These are phyloP conservation scores for Acanthiza pusilla DNA, from an alignment of 2,797 vertebrate species.

Conservation along the genomic window DNA sequence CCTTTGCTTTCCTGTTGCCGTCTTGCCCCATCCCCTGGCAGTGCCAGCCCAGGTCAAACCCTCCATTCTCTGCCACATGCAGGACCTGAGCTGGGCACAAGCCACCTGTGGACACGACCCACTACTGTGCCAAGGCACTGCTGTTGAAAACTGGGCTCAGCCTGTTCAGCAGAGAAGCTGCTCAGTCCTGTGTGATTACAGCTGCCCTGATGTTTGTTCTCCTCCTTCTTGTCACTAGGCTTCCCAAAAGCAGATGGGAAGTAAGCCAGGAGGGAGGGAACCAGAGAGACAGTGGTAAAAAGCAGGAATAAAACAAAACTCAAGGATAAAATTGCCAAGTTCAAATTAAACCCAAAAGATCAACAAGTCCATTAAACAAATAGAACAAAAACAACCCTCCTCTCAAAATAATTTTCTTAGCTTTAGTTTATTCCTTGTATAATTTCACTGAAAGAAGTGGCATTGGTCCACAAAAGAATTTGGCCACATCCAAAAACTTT, in stretches of 20 bases:
- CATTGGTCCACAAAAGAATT: background rate
- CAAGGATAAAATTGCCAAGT: background rate
- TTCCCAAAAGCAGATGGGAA: conserved; percentile 24
- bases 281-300: background rate
- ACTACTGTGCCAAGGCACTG: background rate
- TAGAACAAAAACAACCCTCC: background rate
- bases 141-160: background rate
- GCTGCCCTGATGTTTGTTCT: background rate
- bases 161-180: background rate
- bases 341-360: background rate
- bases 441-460: background rate
- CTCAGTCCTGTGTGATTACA: background rate
- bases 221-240: background rate
- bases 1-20: background rate
- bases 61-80: background rate
- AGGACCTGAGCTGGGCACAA: background rate
- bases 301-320: background rate
- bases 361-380: background rate
- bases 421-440: background rate
- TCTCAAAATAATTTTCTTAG: background rate
- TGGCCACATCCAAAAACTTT: background rate
- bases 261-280: background rate
- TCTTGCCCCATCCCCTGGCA: background rate
- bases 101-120: background rate
- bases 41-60: background rate